Base-by-base conservation (phyloP, 2,113 vertebrate species). In the Heterochromis multidens region DNA sequence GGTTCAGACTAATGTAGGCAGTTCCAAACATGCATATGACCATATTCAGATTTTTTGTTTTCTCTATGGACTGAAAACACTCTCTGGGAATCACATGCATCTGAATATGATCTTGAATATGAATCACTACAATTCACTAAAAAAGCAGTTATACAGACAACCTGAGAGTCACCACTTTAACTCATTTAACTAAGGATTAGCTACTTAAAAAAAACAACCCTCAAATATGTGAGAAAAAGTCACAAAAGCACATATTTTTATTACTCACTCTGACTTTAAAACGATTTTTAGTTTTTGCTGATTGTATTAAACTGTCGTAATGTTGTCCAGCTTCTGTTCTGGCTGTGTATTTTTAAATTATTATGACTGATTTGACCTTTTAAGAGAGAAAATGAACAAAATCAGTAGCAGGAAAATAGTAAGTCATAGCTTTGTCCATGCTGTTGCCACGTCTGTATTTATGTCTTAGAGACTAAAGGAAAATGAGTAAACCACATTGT, bases 1-100 rank as follows among this genome's bases (percentile, higher is more conserved):
- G 40, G 10, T 46, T 70, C 23, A 70, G 40, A 11, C 25, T 9
- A 70, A 29, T 72, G 40, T 49, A 0, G 1, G 8, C 0, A 1
- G 17, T 7, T 29, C 17, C 0, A 49, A 49, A 49, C 25, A 21
- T 72, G 65, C 14, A 2, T 46, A 1, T 12, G 65, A 46, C 25
- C 40, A 2, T 23, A 49, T 12, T 70, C 40, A 67, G 35, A 67
- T 12, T 0, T n/a, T 37, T 21, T 46, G 23, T 0, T 72, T 12
- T 72, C 16, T 21, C 65, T 29, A 29, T 12, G 65, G 65, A 72
- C 65, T 49, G 40, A 16, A 46, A 49, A 49, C 27, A 49, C 5
- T 46, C 14, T 46, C 43, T 5, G 43, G 43, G 13, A 46, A 13
- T 13, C 37, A 40, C 11, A 40, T 40, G 46, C 5, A 52, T 52